These are phyloP conservation scores for Colossoma macropomum DNA, from an alignment of 2,113 vertebrate genomes.

Conservation along the genomic window DNA sequence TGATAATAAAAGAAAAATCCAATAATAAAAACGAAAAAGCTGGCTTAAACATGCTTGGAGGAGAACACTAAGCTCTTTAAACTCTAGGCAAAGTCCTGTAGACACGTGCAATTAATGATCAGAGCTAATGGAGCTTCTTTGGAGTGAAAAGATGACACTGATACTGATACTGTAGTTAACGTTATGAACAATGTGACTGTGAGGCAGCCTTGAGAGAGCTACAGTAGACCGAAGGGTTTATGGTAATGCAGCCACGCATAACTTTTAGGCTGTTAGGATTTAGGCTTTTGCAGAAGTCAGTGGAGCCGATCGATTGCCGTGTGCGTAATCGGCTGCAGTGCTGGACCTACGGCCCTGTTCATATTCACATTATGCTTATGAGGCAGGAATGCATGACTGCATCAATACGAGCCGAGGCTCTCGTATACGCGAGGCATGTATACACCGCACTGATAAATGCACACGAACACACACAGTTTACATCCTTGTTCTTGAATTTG, in stretches of 20 bases:
- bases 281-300: neutral
- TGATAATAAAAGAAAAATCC: too few species aligned
- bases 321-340: neutral
- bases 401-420: neutral
- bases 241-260: neutral
- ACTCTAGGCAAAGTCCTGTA: too few species aligned
- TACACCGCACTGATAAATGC: neutral
- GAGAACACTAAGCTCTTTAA: too few species aligned
- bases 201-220: neutral
- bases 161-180: too few species aligned
- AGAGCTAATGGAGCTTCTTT: too few species aligned
- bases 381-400: neutral
- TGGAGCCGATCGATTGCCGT: neutral
- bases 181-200: neutral
- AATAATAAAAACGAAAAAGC: too few species aligned
- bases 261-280: neutral
- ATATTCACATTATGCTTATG: conserved; percentile 5
- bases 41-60: too few species aligned
- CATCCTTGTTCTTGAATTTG: neutral
- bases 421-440: neutral
- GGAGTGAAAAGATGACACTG: too few species aligned
- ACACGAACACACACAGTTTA: neutral
- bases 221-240: neutral
- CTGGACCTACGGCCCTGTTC: neutral
- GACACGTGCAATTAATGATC: too few species aligned